Conservation (phyloP, 2,888 invertebrate species). For the Amorpha juglandis region DNA sequence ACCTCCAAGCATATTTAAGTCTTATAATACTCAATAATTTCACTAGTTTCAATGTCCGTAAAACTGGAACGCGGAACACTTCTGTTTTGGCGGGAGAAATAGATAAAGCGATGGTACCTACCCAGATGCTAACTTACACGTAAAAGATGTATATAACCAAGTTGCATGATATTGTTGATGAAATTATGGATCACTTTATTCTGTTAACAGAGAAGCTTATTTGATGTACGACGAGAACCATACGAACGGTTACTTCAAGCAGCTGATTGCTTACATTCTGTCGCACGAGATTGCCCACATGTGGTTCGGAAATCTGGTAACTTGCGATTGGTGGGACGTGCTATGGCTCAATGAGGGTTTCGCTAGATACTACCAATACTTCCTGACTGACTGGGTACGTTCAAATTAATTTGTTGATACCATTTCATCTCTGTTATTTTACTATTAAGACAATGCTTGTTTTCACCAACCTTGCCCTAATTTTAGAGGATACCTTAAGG, state of each 20-base stretch:
- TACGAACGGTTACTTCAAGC: constrained; percentile 72
- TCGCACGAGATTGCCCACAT: constrained; percentile 90
- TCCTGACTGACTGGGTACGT: constrained; percentile 82
- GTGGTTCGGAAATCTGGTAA: constrained; percentile 89
- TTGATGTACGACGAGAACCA: constrained; percentile 69
- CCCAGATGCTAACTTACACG: too few species aligned
- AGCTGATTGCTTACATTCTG: constrained; percentile 83
- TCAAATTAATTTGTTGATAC: background rate
- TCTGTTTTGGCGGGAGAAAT: too few species aligned
- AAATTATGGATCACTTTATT: background rate
- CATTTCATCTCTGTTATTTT: background rate
- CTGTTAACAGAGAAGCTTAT: constrained; percentile 68
- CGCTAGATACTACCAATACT: constrained; percentile 89
- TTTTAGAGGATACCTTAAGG: too few species aligned
- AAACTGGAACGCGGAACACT: too few species aligned
- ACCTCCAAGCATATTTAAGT: too few species aligned
- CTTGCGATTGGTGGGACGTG: constrained; percentile 87
- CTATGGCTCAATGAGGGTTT: constrained; percentile 88
- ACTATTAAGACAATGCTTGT: too few species aligned
- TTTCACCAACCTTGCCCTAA: too few species aligned
- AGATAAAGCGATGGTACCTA: too few species aligned
- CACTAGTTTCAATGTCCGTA: too few species aligned
- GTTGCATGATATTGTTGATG: background rate
- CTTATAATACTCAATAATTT: too few species aligned
- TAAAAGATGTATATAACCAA: background rate